Evolutionary conservation across 1,140 invertebrate genomes (phyloP), one percentile per base, ranked within the genome.

Genomic region (Conopomorpha cramerella): DNA sequence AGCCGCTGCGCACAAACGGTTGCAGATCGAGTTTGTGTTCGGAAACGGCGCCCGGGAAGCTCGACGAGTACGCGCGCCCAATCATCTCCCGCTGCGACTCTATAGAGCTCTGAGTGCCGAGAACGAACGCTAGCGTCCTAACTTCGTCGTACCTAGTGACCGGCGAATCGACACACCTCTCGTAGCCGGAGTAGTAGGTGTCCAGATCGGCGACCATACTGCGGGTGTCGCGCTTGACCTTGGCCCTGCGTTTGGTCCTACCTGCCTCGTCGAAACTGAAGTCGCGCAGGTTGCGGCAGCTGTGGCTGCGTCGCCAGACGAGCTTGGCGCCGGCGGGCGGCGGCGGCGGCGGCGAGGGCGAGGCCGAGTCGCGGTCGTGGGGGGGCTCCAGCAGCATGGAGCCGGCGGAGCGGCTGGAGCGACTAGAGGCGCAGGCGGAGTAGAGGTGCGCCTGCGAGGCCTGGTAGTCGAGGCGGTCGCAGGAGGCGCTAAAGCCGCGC

Each of bases 21-120:
- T 86, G 73, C 84, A 84, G 49, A 74, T 84, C 46, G 66, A 87
- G 70, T 77, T 83, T 63, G 55, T 71, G 78, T 81, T 64, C 82
- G 41, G 83, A 83, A 2, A 87, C 85, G 10, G 87, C 90, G 17
- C 90, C 90, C 6, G 90, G 90, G 66, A 91, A 93, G 53, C 88
- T 91, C 45, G 88, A 90, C 16, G 89, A 91, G 65, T 91, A 92
- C 0, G 91, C 84, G 45, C 80, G 72, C 15, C 70, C 63, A 30
- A 84, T 81, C 50, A 84, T 77, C 51, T 84, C 82, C 39, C 84
- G 81, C 48, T 80, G 77, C 8, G 74, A 61, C 35, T 86, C 85
- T 36, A 86, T 57, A 18, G 83, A 85, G 39, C 78, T 80, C 39
- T 51, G 49, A 27, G 51, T 46, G 27, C 48, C 60, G 33, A 70